phyloP scores from a whole-genome alignment of 35 echinoderm and acorn worm genomes.

The Apostichopus californicus region DNA sequence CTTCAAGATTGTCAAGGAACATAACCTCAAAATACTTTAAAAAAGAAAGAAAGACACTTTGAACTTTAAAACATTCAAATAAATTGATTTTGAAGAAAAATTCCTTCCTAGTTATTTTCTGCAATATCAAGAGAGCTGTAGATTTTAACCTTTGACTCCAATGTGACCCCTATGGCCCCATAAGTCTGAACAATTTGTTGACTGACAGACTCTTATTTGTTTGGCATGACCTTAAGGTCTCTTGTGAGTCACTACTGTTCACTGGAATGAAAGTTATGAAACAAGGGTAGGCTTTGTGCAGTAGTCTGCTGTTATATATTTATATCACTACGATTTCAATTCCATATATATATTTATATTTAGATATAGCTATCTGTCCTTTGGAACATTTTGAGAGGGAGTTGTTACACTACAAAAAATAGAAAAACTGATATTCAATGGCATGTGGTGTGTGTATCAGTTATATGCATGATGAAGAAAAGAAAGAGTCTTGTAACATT shows the following conservation, averaged over 20 bases:
- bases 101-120: constrained; percentile 2
- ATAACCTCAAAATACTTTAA: not conserved
- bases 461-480: too few species aligned
- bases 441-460: too few species aligned
- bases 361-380: too few species aligned
- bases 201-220: constrained; percentile 57
- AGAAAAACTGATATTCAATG: too few species aligned
- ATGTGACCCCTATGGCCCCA: constrained; percentile 16
- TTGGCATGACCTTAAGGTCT: constrained; percentile 33
- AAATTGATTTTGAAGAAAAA: constrained; percentile 35
- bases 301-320: not conserved
- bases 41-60: not conserved
- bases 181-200: constrained; percentile 54
- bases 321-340: too few species aligned
- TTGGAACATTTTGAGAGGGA: too few species aligned
- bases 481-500: too few species aligned
- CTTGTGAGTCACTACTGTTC: constrained; percentile 32
- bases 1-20: too few species aligned
- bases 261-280: not conserved
- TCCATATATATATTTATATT: too few species aligned
- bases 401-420: too few species aligned
- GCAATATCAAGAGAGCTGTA: constrained; percentile 25
- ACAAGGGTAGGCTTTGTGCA: constrained; percentile 27
- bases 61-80: not conserved
- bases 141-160: constrained; percentile 27